Base-by-base conservation (phyloP, 2,888 invertebrate genomes). In the Hemistola chrysoprasaria region DNA sequence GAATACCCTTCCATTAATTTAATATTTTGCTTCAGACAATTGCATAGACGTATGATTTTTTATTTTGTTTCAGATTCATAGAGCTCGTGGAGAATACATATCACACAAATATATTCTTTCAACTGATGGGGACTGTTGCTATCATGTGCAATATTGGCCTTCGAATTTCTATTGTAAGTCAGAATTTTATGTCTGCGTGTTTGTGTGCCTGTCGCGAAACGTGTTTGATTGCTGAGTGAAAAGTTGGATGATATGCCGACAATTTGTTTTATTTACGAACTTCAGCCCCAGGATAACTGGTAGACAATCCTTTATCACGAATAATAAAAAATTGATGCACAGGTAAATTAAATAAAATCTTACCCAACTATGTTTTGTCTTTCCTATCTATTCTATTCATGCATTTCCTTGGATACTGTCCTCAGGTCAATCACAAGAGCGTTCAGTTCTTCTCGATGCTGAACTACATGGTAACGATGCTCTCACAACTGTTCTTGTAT, bases 81-180 rank as follows among this genome's bases (percentile, higher is more conserved):
- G 63, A 73, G 38, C 62, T 74, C 11, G 79, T 90, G 25, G 90
- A 91, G 52, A 60, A 82, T 23, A 84, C 87, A 0, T 88, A 85
- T 26, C 90, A 91, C 21, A 71, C 74, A 0, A 84, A 88, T 30
- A 90, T 91, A 50, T 80, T 91, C 52, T 88, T 90, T 16, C 91
- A 91, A 59, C 68, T 91, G 33, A 63, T 80, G n/a, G 88, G 89
- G 9, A 87, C 90, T 0, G 90, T 82, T 3, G 73, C 62, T 1
- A 86, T 87, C 3, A 80, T 89, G 22, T 88, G 88, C 44, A 79
- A 87, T 27, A 84, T 86, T 40, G 81, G 78, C 33, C 66, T 88
- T 26, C 71, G 83, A 28, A 80, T 89, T 11, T 69, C 79, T 7
- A 71, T 82, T 24, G 88, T 88, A 69, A 46, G 69, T 53, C 37